phyloP scores from a whole-genome alignment of 1,140 invertebrate genomes.

The Choristoneura fumiferana region DNA sequence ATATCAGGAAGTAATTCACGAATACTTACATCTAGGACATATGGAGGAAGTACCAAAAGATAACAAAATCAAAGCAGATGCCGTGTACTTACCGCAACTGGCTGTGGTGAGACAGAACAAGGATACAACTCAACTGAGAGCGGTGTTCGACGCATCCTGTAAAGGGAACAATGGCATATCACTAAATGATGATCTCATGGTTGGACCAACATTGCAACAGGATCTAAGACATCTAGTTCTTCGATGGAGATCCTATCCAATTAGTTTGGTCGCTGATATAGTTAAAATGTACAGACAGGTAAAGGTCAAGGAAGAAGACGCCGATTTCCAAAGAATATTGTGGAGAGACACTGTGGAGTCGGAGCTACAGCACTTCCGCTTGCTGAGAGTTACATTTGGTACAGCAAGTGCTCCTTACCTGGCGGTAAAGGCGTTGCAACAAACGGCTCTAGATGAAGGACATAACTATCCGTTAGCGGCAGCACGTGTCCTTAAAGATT shows the following conservation, averaged over 20 bases:
- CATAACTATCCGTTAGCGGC: no score
- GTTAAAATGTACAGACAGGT: conserved; percentile 55
- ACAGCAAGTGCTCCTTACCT: no score
- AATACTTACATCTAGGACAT: neutral
- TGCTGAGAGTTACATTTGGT: no score
- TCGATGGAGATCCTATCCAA: conserved; percentile 41
- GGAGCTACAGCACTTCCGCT: neutral
- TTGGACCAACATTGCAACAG: conserved; percentile 50
- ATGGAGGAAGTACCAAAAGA: neutral
- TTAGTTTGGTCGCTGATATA: conserved; percentile 48
- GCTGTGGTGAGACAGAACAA: neutral
- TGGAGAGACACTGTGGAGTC: conserved; percentile 25
- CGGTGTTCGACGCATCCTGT: no score
- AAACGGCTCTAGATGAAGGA: no score
- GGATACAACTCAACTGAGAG: conserved; percentile 41
- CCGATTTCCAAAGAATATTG: no score
- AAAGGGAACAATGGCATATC: no score
- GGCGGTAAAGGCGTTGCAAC: no score
- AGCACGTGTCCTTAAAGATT: no score
- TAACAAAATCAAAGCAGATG: neutral
- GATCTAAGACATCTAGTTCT: conserved; percentile 48
- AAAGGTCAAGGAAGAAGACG: conserved; percentile 29
- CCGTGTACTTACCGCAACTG: no score
- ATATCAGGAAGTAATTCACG: neutral
- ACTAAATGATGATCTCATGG: no score